phyloP scores from a whole-genome alignment of 2,113 vertebrate species.

The Perca fluviatilis region DNA sequence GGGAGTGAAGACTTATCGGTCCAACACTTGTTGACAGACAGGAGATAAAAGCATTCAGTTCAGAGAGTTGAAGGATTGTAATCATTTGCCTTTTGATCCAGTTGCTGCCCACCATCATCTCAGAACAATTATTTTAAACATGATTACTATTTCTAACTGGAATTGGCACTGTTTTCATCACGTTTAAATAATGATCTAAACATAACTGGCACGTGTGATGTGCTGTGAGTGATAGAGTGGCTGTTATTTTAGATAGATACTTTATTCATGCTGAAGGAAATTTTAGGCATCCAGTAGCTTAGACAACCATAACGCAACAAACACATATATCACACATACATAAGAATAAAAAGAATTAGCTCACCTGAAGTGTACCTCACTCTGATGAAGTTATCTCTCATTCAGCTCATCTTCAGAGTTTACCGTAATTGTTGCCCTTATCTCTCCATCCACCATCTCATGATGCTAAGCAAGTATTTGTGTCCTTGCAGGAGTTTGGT shows the following conservation, averaged over 20 bases:
- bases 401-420: constrained; percentile 1
- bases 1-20: background rate
- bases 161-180: background rate
- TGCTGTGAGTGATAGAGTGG: constrained; percentile 1
- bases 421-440: background rate
- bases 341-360: too few relatives aligned
- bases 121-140: background rate
- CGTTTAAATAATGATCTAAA: too few relatives aligned
- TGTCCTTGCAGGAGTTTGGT: background rate
- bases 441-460: background rate
- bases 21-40: background rate
- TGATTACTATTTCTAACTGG: background rate
- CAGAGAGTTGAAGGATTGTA: background rate
- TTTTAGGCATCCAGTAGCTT: too few relatives aligned
- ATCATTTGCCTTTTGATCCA: background rate
- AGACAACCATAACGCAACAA: too few relatives aligned
- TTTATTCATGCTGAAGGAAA: too few relatives aligned
- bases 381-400: constrained; percentile 9
- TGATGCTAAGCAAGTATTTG: background rate
- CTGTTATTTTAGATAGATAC: background rate
- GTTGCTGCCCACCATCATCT: background rate
- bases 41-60: background rate
- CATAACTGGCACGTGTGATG: background rate
- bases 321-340: too few relatives aligned
- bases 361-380: background rate